A percentile compares a stretch with the other conserved stretches of the same genome.
phyloP scores from a whole-genome alignment of 92 coral and sea anemone species.

The Palythoa grandiflora region DNA sequence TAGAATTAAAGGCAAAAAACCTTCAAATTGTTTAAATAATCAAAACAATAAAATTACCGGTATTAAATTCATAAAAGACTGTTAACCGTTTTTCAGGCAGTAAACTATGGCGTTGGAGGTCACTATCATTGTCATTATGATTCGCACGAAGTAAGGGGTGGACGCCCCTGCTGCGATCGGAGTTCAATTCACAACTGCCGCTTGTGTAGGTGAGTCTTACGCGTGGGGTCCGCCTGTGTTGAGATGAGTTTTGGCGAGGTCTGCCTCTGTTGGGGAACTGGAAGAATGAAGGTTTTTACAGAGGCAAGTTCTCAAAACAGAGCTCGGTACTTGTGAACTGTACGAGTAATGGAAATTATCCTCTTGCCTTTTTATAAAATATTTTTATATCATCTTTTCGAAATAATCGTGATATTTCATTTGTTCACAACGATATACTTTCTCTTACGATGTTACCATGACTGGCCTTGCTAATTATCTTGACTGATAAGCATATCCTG shows the following conservation, averaged over 20 bases:
- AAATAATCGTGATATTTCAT: no score
- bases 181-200: conserved; percentile 69
- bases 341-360: no score
- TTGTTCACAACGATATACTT: no score
- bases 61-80: neutral
- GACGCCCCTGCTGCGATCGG: conserved; percentile 81
- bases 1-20: no score
- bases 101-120: conserved; percentile 81
- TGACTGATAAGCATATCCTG: no score
- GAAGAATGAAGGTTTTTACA: neutral
- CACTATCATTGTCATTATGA: conserved; percentile 96
- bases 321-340: no score
- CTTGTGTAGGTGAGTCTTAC: neutral
- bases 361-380: no score
- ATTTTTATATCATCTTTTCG: no score
- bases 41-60: neutral
- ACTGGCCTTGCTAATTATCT: no score
- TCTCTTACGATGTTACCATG: no score
- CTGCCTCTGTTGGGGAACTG: neutral
- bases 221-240: neutral
- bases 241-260: no score
- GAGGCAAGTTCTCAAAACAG: no score
- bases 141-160: conserved; percentile 71
- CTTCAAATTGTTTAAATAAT: neutral
- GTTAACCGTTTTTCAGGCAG: conserved; percentile 59